A percentile compares a stretch with the other conserved stretches of the same genome.
These are phyloP conservation scores for Carassius gibelio DNA, from an alignment of 2,113 vertebrate genomes.

Conservation along the genomic window DNA sequence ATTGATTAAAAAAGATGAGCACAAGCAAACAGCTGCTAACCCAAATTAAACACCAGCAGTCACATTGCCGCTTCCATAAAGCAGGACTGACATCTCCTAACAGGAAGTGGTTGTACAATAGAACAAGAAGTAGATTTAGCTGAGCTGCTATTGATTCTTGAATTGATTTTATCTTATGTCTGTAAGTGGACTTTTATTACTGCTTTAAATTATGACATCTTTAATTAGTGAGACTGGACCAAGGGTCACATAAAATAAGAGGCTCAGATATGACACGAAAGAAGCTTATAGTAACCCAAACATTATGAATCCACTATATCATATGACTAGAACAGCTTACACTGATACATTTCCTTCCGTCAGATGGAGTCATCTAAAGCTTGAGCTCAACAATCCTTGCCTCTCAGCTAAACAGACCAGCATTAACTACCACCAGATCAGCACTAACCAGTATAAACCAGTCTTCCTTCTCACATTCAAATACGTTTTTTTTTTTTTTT, in stretches of 20 bases:
- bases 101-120: neutral
- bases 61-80: neutral
- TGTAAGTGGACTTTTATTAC: constrained; percentile 9
- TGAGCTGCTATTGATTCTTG: neutral
- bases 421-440: neutral
- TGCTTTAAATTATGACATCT: constrained; percentile 2
- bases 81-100: neutral
- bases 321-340: neutral
- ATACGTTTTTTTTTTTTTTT: no score
- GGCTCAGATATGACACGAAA: neutral
- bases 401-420: neutral
- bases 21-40: neutral
- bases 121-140: neutral
- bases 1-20: neutral
- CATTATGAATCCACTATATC: neutral
- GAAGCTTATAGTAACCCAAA: neutral
- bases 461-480: neutral
- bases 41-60: neutral
- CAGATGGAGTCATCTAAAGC: neutral
- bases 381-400: neutral
- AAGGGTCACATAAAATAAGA: neutral
- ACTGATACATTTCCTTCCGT: neutral
- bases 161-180: neutral
- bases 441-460: no score
- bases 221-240: constrained; percentile 5